Evolutionary conservation across 2,113 vertebrate species (phyloP), one percentile per base, ranked within the genome.

Genomic region (Melanostigma gelatinosum): DNA sequence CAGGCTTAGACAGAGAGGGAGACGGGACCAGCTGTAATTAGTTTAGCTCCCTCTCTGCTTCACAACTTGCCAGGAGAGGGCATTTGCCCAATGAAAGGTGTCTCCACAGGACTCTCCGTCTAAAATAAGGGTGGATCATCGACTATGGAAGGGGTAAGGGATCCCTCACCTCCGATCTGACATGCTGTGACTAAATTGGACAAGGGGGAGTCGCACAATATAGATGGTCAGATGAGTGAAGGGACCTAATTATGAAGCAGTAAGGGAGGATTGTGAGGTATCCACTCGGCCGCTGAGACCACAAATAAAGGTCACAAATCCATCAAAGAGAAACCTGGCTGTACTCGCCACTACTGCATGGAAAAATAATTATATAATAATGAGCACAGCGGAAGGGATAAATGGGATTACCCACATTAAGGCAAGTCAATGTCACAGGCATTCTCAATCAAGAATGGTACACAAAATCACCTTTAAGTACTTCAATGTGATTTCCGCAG

Each of bases 21-120:
- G 85, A 86, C 75, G 12, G 83, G 80, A 84, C 69, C 88, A 48
- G 79, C 86, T 88, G 89, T 94, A 95, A 95, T 95, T 93, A 94
- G 92, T 94, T 94, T 94, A 93, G 87, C 86, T 87, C 80, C 78
- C 84, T 85, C 64, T 79, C 86, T 83, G 87, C 89, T 91, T 86
- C 88, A 67, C 79, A 82, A 84, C 72, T 42, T 82, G 85, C 93
- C 92, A 93, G 89, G 83, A 92, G 88, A 91, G 80, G 79, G 89
- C 79, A 93, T 58, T 90, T 87, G 77, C 87, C 86, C 87, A 64
- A 67, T 90, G 84, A 89, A 89, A 92, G 83, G 86, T 88, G 87
- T 89, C 90, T 93, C 93, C 83, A 80, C 72, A 60, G 85, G 88
- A 78, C 87, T 93, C 85, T 87, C 36, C 66, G 85, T 85, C 77